A percentile compares a stretch with the other conserved stretches of the same genome.
These are phyloP conservation scores for Synergus japonicus DNA, from an alignment of 2,888 invertebrate species.

Conservation along the genomic window DNA sequence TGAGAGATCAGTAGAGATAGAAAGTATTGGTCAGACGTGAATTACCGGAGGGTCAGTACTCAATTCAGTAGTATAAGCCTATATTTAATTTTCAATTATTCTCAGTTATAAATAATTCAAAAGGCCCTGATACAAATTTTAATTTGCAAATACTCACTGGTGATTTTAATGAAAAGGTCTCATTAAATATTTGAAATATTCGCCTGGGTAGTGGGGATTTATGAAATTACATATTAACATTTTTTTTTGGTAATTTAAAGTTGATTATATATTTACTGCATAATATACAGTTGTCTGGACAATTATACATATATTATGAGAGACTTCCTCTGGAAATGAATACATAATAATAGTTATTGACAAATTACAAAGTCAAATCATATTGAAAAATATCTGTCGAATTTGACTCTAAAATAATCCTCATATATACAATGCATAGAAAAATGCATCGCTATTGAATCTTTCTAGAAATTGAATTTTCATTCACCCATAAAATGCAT, in stretches of 20 bases:
- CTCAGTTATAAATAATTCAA: too few species aligned
- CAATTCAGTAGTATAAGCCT: neutral
- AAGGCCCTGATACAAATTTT: too few species aligned
- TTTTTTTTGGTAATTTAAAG: neutral
- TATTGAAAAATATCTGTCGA: too few species aligned
- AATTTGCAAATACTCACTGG: too few species aligned
- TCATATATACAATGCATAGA: neutral
- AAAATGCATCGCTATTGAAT: neutral
- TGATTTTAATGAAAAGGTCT: too few species aligned
- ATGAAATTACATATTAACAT: neutral
- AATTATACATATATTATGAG: neutral
- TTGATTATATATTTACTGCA: neutral
- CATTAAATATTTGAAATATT: neutral
- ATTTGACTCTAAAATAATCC: too few species aligned
- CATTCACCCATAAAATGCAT: neutral
- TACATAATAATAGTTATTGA: neutral
- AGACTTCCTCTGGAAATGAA: neutral
- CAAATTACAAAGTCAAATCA: neutral
- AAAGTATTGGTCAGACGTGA: neutral
- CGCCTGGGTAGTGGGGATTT: neutral
- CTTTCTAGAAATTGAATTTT: neutral
- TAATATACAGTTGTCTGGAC: neutral
- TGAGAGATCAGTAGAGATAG: neutral
- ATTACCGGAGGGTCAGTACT: neutral
- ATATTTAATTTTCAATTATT: too few species aligned